Evolutionary conservation across 1,140 invertebrate genomes (phyloP).

Genomic region (Hyphantria cunea): DNA sequence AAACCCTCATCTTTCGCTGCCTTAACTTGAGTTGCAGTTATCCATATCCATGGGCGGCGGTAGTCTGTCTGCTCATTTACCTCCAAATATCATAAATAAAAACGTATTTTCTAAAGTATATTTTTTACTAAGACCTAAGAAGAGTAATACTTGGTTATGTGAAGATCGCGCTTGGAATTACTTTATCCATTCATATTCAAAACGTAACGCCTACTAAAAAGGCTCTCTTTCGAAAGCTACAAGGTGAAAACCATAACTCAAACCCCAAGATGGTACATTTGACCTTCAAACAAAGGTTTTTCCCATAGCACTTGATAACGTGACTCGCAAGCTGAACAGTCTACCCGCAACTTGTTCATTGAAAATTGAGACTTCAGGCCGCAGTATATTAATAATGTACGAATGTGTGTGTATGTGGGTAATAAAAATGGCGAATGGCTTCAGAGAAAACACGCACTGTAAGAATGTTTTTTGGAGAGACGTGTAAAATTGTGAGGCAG

Average conservation of each 20-base stretch:
- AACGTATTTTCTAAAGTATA: no score
- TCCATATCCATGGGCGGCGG: no score
- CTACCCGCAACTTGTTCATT: slow-evolving; percentile 13
- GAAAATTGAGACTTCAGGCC: slow-evolving; percentile 32
- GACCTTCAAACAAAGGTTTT: slow-evolving; percentile 35
- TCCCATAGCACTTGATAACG: slow-evolving; percentile 34
- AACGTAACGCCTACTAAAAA: no score
- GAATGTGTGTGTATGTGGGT: not conserved
- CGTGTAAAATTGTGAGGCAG: no score
- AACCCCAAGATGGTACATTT: not conserved
- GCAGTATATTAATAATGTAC: slow-evolving; percentile 1
- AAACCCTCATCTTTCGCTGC: no score
- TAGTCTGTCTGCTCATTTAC: no score
- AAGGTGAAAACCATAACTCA: slow-evolving; percentile 3
- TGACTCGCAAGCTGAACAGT: slow-evolving; percentile 30
- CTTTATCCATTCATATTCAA: no score
- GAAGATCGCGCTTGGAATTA: no score
- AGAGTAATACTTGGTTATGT: no score
- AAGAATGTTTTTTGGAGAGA: not conserved
- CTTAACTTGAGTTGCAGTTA: no score
- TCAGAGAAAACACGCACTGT: not conserved
- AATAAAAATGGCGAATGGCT: not conserved
- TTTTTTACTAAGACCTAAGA: no score
- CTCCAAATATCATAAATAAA: no score
- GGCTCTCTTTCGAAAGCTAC: not conserved